Evolutionary conservation across 2,888 invertebrate species (phyloP).

Genomic region (Conus canariensis): DNA sequence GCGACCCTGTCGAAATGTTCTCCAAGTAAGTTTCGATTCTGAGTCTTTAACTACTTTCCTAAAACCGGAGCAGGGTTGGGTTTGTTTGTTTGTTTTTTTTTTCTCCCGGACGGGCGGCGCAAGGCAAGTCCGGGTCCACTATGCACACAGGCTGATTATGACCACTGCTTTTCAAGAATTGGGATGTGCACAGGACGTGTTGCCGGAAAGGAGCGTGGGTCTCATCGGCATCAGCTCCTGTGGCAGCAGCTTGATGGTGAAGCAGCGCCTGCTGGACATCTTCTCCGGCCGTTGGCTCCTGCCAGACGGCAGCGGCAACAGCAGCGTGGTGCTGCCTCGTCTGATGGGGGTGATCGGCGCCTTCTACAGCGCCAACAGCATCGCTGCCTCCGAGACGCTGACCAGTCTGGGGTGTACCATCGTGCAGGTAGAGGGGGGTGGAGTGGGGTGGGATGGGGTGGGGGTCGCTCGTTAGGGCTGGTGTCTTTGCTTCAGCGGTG

Average conservation of each 20-base stretch:
- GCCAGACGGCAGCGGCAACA: slow-evolving; percentile 13
- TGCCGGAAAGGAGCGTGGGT: slow-evolving; percentile 15
- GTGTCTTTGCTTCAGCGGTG: background rate
- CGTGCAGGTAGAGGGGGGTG: background rate
- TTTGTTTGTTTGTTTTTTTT: too few relatives aligned
- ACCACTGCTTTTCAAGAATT: too few relatives aligned
- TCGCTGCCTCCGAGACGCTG: slow-evolving; percentile 31
- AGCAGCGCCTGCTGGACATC: slow-evolving; percentile 36
- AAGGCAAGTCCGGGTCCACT: too few relatives aligned
- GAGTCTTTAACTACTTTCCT: too few relatives aligned
- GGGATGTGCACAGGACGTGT: background rate
- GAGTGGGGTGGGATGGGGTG: background rate
- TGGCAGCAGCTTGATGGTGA: slow-evolving; percentile 9
- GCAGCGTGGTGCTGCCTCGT: background rate
- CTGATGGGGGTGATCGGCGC: slow-evolving; percentile 30
- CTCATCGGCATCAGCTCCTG: slow-evolving; percentile 30
- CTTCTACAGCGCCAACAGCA: slow-evolving; percentile 32
- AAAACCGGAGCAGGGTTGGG: too few relatives aligned
- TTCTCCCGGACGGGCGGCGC: too few relatives aligned
- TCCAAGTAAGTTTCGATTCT: too few relatives aligned
- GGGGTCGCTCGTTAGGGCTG: background rate
- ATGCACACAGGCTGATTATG: background rate
- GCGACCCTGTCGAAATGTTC: too few relatives aligned
- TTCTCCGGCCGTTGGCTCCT: slow-evolving; percentile 9
- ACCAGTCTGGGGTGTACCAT: background rate